Evolutionary conservation across 2,888 invertebrate species (phyloP), one percentile per base, ranked within the genome.

Genomic region (Lasioglossum calceatum): DNA sequence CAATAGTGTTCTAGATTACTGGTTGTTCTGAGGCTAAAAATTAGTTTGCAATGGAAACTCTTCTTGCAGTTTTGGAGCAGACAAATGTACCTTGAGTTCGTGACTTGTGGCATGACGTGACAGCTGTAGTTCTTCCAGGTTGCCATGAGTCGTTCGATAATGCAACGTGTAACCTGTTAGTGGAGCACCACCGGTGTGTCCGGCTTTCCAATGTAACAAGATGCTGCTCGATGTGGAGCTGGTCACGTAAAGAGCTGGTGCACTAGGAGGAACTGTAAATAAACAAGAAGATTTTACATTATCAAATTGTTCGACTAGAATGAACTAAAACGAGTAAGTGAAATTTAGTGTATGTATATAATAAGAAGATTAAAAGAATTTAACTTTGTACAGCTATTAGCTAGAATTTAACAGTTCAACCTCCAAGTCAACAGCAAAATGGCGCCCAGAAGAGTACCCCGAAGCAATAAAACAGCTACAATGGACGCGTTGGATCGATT

Each of bases 161-260:
- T 97, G 97, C 44, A 97, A 94, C 0, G 97, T 97, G 92, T 97
- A 97, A 8, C 97, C 97, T 23, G 96, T 96, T 76, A 97, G 96
- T 0, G 97, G 96, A 12, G 97, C 97, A 77, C 97, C 97, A 14
- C 97, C 97, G 87, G 96, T 97, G 88, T 96, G 96, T 23, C 97
- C 97, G n/a, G 97, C 95, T 94, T 97, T 97, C 97, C 97, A 97
- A 90, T 97, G 97, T 90, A 97, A 96, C 72, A 97, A 95, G 84
- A 98, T 97, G 89, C 97, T 97, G 91, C 97, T 97, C 77, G 97
- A 97, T 0, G 98, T 98, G 4, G 97, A 97, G 92, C 97, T 97
- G 5, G 97, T 97, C 5, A 98, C 97, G 91, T 97, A 97, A 3
- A 98, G 95, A 8, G 97, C 96, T 0, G 98, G 98, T 0, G 98